Evolutionary conservation across 2,888 invertebrate species (phyloP).

Genomic region (Papilio elwesi): DNA sequence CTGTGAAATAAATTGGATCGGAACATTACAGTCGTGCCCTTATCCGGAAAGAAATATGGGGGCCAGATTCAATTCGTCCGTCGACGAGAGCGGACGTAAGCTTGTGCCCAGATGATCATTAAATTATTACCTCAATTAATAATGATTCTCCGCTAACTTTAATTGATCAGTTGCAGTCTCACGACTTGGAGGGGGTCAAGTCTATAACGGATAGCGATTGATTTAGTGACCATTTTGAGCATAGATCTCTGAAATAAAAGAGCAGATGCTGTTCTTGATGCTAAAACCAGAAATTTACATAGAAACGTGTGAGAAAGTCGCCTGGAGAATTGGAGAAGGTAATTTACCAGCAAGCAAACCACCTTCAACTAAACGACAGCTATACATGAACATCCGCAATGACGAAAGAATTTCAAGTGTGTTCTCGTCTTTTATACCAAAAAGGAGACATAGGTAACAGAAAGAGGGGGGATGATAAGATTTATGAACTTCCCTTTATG

Average conservation of each 20-base stretch:
- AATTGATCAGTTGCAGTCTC: constrained; percentile 50
- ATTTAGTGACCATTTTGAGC: neutral
- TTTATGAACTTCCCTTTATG: too few species aligned
- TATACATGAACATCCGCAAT: too few species aligned
- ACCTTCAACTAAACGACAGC: too few species aligned
- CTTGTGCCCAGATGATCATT: constrained; percentile 44
- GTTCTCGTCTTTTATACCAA: too few species aligned
- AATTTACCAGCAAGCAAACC: too few species aligned
- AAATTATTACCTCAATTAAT: constrained; percentile 56
- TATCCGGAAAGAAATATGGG: constrained; percentile 61
- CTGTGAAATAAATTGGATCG: constrained; percentile 46
- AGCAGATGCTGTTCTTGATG: too few species aligned
- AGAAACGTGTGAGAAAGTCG: too few species aligned
- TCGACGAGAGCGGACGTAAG: constrained; percentile 52
- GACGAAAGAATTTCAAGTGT: too few species aligned
- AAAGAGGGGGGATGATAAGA: too few species aligned
- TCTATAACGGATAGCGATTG: constrained; percentile 40
- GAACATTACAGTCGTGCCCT: constrained; percentile 52
- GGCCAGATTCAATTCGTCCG: constrained; percentile 48
- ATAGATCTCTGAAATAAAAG: neutral
- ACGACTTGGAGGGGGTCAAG: constrained; percentile 47
- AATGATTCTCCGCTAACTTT: constrained; percentile 53
- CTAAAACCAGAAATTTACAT: too few species aligned
- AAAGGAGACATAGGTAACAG: too few species aligned
- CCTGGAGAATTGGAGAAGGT: too few species aligned